These are phyloP conservation scores for Incurvaria masculella DNA, from an alignment of 2,888 invertebrate species.

Conservation along the genomic window DNA sequence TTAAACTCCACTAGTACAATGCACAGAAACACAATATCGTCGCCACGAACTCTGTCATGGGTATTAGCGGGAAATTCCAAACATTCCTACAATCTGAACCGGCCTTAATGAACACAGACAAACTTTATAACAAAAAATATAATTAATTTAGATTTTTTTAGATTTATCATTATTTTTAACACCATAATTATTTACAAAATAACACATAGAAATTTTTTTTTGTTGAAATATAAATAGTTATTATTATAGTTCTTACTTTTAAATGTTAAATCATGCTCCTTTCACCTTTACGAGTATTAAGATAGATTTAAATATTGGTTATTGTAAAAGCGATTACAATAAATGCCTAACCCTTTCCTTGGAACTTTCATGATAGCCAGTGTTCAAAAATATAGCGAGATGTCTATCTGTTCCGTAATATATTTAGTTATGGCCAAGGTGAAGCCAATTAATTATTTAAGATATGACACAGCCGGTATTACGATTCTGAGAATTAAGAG, in stretches of 20 bases:
- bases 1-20: constrained; percentile 23
- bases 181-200: background rate
- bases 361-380: too few relatives aligned
- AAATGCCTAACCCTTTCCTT: too few relatives aligned
- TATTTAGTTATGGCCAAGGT: background rate
- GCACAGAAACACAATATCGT: constrained; percentile 31
- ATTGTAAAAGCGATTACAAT: too few relatives aligned
- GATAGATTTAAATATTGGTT: too few relatives aligned
- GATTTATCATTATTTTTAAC: constrained; percentile 6
- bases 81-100: background rate
- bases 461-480: background rate
- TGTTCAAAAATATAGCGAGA: background rate
- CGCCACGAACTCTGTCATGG: constrained; percentile 24
- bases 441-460: background rate
- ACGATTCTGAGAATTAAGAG: background rate
- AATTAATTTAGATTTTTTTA: background rate
- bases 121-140: background rate
- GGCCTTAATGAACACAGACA: too few relatives aligned
- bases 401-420: background rate
- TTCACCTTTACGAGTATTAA: too few relatives aligned
- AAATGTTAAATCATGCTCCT: too few relatives aligned
- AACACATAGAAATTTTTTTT: constrained; percentile 2
- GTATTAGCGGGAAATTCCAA: constrained; percentile 22
- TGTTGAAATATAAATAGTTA: background rate
- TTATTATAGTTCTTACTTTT: too few relatives aligned